These are phyloP conservation scores for Caenorhabditis zanzibari DNA, from an alignment of 2,888 invertebrate genomes.

Conservation along the genomic window DNA sequence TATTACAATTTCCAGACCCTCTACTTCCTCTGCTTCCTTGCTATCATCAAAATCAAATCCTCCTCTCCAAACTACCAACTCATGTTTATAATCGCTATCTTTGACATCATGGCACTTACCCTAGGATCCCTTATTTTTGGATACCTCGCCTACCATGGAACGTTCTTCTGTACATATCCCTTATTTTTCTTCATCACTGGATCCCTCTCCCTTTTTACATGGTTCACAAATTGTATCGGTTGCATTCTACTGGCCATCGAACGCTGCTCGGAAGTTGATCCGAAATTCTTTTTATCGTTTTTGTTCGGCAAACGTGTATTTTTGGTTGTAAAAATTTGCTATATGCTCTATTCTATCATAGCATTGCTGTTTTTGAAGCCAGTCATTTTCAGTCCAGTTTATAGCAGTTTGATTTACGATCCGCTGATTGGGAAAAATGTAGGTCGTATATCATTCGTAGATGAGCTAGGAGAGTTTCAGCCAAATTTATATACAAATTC, in stretches of 20 bases:
- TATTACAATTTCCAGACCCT: conserved; percentile 26
- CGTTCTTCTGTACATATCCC: conserved; percentile 30
- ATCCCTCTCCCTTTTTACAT: neutral
- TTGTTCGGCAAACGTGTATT: neutral
- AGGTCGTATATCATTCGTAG: neutral
- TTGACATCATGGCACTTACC: conserved; percentile 31
- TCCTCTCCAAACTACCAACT: conserved; percentile 13
- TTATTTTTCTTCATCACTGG: conserved; percentile 23
- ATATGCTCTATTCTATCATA: neutral
- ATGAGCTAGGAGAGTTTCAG: too few relatives aligned
- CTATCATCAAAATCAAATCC: conserved; percentile 4
- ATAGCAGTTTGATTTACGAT: neutral
- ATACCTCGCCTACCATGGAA: neutral
- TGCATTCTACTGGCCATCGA: conserved; percentile 39
- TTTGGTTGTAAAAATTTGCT: neutral
- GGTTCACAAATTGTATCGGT: conserved; percentile 21
- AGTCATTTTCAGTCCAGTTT: neutral
- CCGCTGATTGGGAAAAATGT: neutral
- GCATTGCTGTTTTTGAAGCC: neutral
- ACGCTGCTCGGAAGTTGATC: conserved; percentile 18
- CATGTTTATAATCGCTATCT: conserved; percentile 33
- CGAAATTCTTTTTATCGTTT: neutral
- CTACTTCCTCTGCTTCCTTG: conserved; percentile 36
- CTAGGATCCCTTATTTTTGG: conserved; percentile 36
- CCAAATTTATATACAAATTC: neutral